phyloP scores from a whole-genome alignment of 1,140 invertebrate genomes.

The Drosophila arawakana region DNA sequence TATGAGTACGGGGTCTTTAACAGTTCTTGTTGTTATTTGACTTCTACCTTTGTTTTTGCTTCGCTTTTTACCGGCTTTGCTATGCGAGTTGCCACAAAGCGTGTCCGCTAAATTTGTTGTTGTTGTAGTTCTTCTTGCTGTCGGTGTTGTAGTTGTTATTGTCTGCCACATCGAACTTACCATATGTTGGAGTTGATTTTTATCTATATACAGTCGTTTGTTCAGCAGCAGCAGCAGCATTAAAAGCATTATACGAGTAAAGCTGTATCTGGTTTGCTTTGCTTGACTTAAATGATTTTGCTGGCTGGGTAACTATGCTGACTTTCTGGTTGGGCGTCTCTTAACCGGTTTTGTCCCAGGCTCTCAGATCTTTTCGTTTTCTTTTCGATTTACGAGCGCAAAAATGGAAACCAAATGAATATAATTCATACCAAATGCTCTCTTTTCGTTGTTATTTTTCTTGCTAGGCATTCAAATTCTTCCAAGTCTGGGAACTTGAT shows the following conservation, averaged over 20 bases:
- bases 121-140: constrained; percentile 16
- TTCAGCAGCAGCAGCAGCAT: constrained; percentile 35
- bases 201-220: constrained; percentile 73
- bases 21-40: constrained; percentile 55
- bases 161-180: constrained; percentile 59
- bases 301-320: constrained; percentile 20
- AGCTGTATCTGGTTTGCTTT: constrained; percentile 54
- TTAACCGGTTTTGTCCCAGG: constrained; percentile 56
- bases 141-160: constrained; percentile 43
- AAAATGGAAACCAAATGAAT: constrained; percentile 75
- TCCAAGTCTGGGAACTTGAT: constrained; percentile 61
- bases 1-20: too few relatives aligned
- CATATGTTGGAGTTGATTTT: constrained; percentile 73
- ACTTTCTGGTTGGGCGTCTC: constrained; percentile 37
- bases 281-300: constrained; percentile 45
- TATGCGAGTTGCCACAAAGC: constrained; percentile 64
- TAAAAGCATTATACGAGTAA: constrained; percentile 38
- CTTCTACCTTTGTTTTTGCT: constrained; percentile 61
- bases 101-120: constrained; percentile 56
- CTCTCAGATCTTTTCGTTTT: constrained; percentile 73
- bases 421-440: constrained; percentile 57
- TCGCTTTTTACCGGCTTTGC: constrained; percentile 66
- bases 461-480: constrained; percentile 39
- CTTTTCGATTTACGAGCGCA: constrained; percentile 81
- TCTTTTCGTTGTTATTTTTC: constrained; percentile 48